Percentiles rank a stretch among this genome's conserved stretches.
phyloP scores from a whole-genome alignment of 2,797 vertebrate genomes.

The Typhlichthys subterraneus region DNA sequence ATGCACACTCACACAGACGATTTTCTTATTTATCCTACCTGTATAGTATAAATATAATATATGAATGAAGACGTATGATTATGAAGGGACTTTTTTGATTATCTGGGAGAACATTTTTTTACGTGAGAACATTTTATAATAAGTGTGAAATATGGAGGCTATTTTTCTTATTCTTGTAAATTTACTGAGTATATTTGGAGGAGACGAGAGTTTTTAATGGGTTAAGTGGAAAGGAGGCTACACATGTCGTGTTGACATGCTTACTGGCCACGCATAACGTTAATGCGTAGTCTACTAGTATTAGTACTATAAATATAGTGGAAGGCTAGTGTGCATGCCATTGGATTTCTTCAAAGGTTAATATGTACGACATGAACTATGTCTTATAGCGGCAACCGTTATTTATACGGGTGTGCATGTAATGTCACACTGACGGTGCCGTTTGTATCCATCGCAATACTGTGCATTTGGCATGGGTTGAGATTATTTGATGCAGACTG shows the following conservation, averaged over 20 bases:
- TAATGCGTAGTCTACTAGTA: no score
- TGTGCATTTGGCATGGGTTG: background rate
- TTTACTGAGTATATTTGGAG: slow-evolving; percentile 67
- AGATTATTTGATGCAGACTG: background rate
- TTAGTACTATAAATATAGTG: no score
- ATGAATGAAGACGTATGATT: slow-evolving; percentile 54
- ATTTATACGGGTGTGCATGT: slow-evolving; percentile 1
- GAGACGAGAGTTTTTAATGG: slow-evolving; percentile 43
- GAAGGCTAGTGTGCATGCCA: slow-evolving; percentile 8
- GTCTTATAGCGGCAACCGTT: background rate
- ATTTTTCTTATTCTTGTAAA: slow-evolving; percentile 80
- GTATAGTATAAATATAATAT: slow-evolving; percentile 18
- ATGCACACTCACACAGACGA: background rate
- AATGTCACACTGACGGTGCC: background rate
- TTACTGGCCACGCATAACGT: background rate
- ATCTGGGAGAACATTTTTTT: slow-evolving; percentile 59
- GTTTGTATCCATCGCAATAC: background rate
- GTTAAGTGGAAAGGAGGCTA: background rate
- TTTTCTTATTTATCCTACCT: slow-evolving; percentile 15
- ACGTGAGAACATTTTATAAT: slow-evolving; percentile 68
- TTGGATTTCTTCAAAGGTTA: slow-evolving; percentile 5
- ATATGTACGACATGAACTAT: background rate
- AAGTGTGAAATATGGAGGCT: slow-evolving; percentile 72
- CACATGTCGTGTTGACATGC: background rate
- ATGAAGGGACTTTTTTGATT: slow-evolving; percentile 57